Percentiles rank a stretch among this genome's conserved stretches.
Evolutionary conservation across 2,888 invertebrate genomes (phyloP).

Genomic region (Calameuta pallipes): DNA sequence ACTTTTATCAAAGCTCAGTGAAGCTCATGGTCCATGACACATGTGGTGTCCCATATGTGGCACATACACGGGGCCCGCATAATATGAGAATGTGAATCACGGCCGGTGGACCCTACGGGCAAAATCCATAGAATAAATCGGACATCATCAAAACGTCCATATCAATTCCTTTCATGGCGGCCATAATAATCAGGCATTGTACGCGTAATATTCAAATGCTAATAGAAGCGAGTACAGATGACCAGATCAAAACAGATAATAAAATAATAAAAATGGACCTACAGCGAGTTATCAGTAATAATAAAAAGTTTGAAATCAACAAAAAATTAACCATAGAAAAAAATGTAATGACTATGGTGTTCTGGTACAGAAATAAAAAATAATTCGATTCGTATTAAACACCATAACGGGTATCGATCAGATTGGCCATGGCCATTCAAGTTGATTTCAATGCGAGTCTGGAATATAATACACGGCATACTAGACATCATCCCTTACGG

Average conservation of each 20-base stretch:
- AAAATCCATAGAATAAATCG: not conserved
- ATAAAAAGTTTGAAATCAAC: not conserved
- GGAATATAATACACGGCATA: not conserved
- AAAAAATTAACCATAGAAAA: not conserved
- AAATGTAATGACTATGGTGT: not conserved
- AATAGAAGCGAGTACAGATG: not conserved
- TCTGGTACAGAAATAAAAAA: not conserved
- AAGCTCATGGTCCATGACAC: not conserved
- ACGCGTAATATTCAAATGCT: not conserved
- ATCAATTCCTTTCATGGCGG: not conserved
- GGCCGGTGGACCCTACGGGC: not conserved
- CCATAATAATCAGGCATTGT: not conserved
- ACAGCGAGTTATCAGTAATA: not conserved
- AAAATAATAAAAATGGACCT: too few relatives aligned
- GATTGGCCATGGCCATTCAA: not conserved
- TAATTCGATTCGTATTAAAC: not conserved
- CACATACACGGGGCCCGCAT: constrained; percentile 30
- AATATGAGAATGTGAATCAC: constrained; percentile 1
- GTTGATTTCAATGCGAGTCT: not conserved
- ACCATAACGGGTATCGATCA: not conserved
- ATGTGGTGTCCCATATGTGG: constrained; percentile 6
- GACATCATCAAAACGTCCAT: not conserved
- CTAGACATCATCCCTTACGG: not conserved
- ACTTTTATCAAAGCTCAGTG: not conserved
- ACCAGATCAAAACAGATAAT: not conserved